Evolutionary conservation across 2,797 vertebrate species (phyloP).

Genomic region (Echiichthys vipera): DNA sequence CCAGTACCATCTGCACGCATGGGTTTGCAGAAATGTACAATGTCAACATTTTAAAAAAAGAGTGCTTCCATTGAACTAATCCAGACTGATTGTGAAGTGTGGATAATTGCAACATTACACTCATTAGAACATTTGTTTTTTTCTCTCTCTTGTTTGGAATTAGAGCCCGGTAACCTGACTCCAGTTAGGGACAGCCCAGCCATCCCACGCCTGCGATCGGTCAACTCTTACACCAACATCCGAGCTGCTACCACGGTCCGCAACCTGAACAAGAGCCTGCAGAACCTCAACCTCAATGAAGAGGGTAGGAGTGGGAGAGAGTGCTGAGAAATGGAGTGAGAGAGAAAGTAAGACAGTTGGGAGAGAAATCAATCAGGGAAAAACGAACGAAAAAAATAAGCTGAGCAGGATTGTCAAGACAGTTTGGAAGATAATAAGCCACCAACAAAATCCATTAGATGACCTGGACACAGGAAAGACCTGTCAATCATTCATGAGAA

Average conservation of each 20-base stretch:
- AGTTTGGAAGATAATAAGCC: too few species aligned
- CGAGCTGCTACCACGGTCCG: conserved; percentile 91
- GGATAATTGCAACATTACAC: neutral
- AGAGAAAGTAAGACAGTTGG: neutral
- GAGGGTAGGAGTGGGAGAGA: conserved; percentile 84
- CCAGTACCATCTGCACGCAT: too few species aligned
- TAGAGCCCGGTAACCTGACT: conserved; percentile 93
- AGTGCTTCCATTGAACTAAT: neutral
- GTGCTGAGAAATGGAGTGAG: neutral
- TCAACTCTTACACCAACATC: conserved; percentile 98
- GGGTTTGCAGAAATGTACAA: too few species aligned
- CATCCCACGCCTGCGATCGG: conserved; percentile 91
- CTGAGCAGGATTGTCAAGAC: too few species aligned
- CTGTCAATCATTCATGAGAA: too few species aligned
- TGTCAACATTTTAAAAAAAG: too few species aligned
- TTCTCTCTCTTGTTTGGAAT: neutral
- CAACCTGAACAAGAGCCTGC: conserved; percentile 96
- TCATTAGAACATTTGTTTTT: neutral
- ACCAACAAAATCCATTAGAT: too few species aligned
- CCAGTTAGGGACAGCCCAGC: conserved; percentile 93
- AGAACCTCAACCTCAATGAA: conserved; percentile 97
- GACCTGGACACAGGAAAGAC: too few species aligned
- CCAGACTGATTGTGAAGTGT: neutral
- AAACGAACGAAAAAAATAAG: too few species aligned
- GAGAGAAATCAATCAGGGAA: conserved; percentile 10